phyloP scores from a whole-genome alignment of 2,888 invertebrate genomes.

The Abrostola triplasia region DNA sequence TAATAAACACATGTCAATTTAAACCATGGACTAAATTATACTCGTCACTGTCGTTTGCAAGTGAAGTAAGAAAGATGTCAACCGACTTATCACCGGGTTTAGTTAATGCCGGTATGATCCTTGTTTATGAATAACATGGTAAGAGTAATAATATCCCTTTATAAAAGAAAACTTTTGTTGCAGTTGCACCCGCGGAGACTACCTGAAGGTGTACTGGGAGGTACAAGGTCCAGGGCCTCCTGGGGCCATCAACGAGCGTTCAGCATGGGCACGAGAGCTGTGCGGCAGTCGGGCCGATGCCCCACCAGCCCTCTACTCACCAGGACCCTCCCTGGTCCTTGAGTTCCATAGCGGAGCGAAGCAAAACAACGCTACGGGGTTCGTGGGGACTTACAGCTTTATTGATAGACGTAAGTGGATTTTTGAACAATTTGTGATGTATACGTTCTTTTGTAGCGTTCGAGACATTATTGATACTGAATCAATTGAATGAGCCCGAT shows the following conservation, averaged over 20 bases:
- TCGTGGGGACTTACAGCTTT: constrained; percentile 93
- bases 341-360: constrained; percentile 91
- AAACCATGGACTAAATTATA: no score
- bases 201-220: constrained; percentile 93
- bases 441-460: no score
- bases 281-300: constrained; percentile 91
- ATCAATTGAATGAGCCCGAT: no score
- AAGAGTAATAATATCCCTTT: not conserved
- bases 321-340: constrained; percentile 91
- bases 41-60: no score
- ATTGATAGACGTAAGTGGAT: constrained; percentile 92
- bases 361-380: constrained; percentile 89
- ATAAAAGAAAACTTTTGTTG: constrained; percentile 71
- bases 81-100: no score
- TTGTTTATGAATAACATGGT: no score
- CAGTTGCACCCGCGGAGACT: constrained; percentile 93
- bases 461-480: no score
- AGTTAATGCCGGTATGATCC: no score
- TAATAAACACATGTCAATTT: no score
- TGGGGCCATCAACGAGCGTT: constrained; percentile 92
- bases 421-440: no score
- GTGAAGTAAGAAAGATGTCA: no score
- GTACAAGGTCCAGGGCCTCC: constrained; percentile 91
- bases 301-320: constrained; percentile 92
- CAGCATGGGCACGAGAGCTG: constrained; percentile 92